Percentiles rank a stretch among this genome's conserved stretches.
phyloP scores from a whole-genome alignment of 2,797 vertebrate species.

The Pogoniulus pusillus region DNA sequence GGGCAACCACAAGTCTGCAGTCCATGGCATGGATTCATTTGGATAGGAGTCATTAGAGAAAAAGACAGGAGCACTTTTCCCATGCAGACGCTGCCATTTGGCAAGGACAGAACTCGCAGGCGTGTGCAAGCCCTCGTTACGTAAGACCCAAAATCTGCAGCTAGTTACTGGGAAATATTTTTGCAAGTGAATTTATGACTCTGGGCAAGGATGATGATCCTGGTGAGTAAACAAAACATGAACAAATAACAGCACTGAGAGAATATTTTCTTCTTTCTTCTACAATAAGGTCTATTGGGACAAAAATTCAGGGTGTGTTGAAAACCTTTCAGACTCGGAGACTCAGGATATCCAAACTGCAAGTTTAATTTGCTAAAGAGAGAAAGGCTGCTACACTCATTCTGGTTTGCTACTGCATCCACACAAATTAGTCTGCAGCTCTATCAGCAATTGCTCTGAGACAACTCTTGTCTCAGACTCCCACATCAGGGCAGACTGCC shows the following conservation, averaged over 20 bases:
- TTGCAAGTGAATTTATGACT: conserved; percentile 11
- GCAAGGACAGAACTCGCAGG: neutral
- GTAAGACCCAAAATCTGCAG: conserved; percentile 23
- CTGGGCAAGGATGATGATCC: neutral
- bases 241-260: neutral
- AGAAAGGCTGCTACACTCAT: neutral
- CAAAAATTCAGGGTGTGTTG: neutral
- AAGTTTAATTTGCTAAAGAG: neutral
- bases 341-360: neutral
- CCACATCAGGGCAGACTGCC: neutral
- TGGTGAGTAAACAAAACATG: neutral
- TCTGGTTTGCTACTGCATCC: neutral
- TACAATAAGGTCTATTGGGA: neutral
- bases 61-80: neutral
- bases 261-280: neutral
- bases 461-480: neutral
- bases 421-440: neutral
- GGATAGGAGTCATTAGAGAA: neutral
- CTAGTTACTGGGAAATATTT: conserved; percentile 49
- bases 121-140: neutral
- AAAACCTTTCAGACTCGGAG: neutral
- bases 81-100: conserved; percentile 41
- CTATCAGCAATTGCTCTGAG: neutral
- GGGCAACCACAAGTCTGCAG: neutral
- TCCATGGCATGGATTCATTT: neutral